Evolutionary conservation across 2,797 vertebrate genomes (phyloP).

Genomic region (Phyllotis vaccarum): DNA sequence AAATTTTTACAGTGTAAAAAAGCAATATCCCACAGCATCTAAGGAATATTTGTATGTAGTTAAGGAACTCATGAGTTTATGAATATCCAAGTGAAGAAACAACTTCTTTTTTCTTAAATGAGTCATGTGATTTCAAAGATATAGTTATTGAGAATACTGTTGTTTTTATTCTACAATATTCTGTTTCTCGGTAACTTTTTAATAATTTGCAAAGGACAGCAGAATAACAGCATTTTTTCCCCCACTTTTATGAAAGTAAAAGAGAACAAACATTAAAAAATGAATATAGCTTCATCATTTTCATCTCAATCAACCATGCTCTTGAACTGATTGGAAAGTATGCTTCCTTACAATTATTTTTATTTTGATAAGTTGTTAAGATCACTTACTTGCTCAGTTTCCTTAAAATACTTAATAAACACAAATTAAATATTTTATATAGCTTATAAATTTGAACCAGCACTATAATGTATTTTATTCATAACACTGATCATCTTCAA

Average conservation of each 20-base stretch:
- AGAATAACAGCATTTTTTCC: neutral
- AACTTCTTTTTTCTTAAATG: slow-evolving; percentile 5
- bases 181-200: slow-evolving; percentile 49
- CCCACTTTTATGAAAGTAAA: neutral
- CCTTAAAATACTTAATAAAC: neutral
- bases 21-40: too few relatives aligned
- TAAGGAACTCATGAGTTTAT: neutral
- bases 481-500: neutral
- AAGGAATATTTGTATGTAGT: slow-evolving; percentile 29
- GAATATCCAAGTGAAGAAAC: slow-evolving; percentile 60
- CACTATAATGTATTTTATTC: slow-evolving; percentile 8
- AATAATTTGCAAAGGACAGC: slow-evolving; percentile 5
- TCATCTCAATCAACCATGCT: slow-evolving; percentile 11
- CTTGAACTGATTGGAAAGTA: rapidly evolving
- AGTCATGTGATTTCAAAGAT: slow-evolving; percentile 56
- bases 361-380: too few relatives aligned
- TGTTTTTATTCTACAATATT: slow-evolving; percentile 61
- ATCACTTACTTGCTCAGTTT: neutral
- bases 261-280: neutral
- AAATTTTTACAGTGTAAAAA: too few relatives aligned
- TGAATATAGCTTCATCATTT: neutral
- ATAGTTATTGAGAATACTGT: slow-evolving; percentile 55
- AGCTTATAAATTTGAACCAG: neutral
- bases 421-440: neutral
- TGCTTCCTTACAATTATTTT: too few relatives aligned